These are phyloP conservation scores for Melanogrammus aeglefinus DNA, from an alignment of 2,797 vertebrate genomes.

Conservation along the genomic window DNA sequence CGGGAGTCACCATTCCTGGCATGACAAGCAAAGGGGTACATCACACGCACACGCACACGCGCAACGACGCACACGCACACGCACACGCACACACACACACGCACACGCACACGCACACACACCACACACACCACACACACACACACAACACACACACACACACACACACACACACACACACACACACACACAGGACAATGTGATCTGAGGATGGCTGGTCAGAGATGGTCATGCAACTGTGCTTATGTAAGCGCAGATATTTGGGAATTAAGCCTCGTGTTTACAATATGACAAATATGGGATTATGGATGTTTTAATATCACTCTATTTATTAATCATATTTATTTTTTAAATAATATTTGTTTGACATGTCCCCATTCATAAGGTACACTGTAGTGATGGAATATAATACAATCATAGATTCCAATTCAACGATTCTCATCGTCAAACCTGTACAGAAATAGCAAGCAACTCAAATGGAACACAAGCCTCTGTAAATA, in stretches of 20 bases:
- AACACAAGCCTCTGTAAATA: background rate
- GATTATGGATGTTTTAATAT: conserved; percentile 27
- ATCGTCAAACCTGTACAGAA: background rate
- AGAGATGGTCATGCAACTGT: conserved; percentile 9
- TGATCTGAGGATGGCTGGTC: conserved; percentile 24
- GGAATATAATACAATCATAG: background rate
- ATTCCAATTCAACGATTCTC: background rate
- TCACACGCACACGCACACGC: background rate
- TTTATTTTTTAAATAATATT: background rate
- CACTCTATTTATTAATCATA: background rate
- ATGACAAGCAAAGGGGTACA: conserved; percentile 45
- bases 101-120: background rate
- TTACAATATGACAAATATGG: conserved; percentile 32
- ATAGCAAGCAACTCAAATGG: background rate
- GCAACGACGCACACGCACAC: background rate
- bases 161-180: background rate
- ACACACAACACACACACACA: background rate
- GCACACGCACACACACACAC: background rate
- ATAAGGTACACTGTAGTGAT: too few species aligned
- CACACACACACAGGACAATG: conserved; percentile 40
- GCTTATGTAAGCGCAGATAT: conserved; percentile 40
- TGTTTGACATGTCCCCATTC: background rate
- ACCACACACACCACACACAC: background rate
- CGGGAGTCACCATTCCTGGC: conserved; percentile 58
- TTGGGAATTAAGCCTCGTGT: conserved; percentile 37